phyloP scores from a whole-genome alignment of 2,113 vertebrate species.

The Aphyosemion australe region DNA sequence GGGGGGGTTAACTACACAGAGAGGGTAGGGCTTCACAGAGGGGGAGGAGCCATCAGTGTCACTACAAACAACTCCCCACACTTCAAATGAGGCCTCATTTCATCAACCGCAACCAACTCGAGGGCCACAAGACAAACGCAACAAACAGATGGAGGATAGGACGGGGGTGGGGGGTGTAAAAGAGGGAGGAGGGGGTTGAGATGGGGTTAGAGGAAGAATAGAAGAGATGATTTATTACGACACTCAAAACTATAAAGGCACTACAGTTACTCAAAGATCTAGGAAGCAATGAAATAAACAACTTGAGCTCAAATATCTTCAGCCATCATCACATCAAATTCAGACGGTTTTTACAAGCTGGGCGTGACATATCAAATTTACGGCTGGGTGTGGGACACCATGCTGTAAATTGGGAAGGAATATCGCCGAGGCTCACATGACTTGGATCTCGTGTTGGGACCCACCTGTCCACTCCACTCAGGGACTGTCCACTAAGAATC shows the following conservation, averaged over 20 bases:
- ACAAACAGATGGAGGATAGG: conserved; percentile 70
- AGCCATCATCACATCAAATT: conserved; percentile 22
- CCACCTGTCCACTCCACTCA: conserved; percentile 65
- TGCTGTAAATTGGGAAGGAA: conserved; percentile 72
- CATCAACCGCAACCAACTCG: conserved; percentile 61
- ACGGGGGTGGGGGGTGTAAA: conserved; percentile 25
- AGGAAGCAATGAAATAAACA: conserved; percentile 31
- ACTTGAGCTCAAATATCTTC: conserved; percentile 36
- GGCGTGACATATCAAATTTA: conserved; percentile 46
- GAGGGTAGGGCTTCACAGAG: conserved; percentile 34
- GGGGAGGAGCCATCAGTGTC: conserved; percentile 58
- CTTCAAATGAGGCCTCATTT: conserved; percentile 68
- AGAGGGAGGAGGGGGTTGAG: background rate
- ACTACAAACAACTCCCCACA: conserved; percentile 63
- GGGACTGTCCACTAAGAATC: conserved; percentile 25
- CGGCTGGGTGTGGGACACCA: conserved; percentile 42
- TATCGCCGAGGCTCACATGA: conserved; percentile 56
- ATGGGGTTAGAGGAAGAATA: conserved; percentile 28
- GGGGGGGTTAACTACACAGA: conserved; percentile 13
- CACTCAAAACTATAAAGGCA: background rate
- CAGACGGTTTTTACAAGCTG: conserved; percentile 22
- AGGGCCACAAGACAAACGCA: conserved; percentile 62
- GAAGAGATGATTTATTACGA: conserved; percentile 14
- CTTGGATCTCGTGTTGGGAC: conserved; percentile 38
- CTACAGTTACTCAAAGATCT: background rate